Base-by-base conservation (phyloP, 2,113 vertebrate species). In the Procapra przewalskii region DNA sequence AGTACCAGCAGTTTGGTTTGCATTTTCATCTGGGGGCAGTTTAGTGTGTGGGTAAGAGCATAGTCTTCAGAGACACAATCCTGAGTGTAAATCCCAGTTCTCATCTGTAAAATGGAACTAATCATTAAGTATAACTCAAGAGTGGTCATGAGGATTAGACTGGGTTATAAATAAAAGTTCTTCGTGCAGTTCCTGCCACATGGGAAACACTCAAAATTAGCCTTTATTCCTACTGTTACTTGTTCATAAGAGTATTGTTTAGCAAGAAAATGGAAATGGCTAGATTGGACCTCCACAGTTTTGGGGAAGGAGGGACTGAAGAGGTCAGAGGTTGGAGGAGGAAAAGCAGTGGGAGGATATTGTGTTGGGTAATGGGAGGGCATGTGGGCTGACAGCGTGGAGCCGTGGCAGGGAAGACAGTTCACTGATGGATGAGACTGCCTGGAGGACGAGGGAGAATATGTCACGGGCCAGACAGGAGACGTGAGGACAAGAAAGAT, bases 341-440 rank as follows among this genome's bases (percentile, higher is more conserved):
- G 40, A 16, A 31, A 16, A 50, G 48, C 31, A 12, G 15, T 27
- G 45, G 14, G 43, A 52, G 4, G 81, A 0, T 52, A 1, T n/a
- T 21, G 3, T 5, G 4, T 33, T 57, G 80, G 60, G 4, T 1
- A 48, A 31, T 0, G 7, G 21, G n/a, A 50, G 14, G 50, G 13
- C 33, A 4, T 1, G 19, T 48, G 62, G 45, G 48, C 25, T 33
- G 50, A 40, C 50, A 13, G 57, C 0, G 0, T 21, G 19, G 31
- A 14, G 29, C 52, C 6, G 7, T 17, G 21, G 36, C 81, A 5
- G 45, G 27, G 48, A 77, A 60, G 52, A n/a, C 21, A 17, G 64
- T 5, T 13, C 13, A 0, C 0, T 16, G 33, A 8, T 3, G 4
- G 71, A 45, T 6, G 52, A 29, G 33, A 36, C 59, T 43, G 52